A percentile compares a stretch with the other conserved stretches of the same genome.
Conservation (phyloP, 2,113 vertebrate species). For the Ophthalmotilapia sp. region DNA sequence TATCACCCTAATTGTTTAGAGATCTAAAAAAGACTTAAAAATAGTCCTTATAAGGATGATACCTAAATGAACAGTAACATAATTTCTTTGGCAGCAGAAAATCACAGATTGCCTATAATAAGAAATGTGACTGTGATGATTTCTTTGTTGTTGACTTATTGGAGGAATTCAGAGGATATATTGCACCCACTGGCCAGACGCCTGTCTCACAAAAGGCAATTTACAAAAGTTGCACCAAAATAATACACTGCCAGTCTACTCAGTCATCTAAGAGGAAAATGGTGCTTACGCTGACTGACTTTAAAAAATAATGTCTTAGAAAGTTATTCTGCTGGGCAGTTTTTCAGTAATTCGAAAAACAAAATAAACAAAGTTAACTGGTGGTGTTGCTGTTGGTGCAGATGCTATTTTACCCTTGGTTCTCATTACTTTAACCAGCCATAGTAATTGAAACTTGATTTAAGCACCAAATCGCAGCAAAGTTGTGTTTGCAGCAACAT, state of each 20-base stretch:
- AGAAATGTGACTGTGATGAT: not conserved
- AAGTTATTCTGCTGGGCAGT: not conserved
- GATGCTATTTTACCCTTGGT: not conserved
- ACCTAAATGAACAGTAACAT: not conserved
- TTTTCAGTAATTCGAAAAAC: not conserved
- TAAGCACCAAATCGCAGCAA: not conserved
- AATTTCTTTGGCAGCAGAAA: not conserved
- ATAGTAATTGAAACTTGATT: not conserved
- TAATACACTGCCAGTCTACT: not conserved
- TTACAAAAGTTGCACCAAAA: not conserved
- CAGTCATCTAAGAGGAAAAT: not conserved
- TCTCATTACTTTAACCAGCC: not conserved
- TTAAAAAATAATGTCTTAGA: not conserved
- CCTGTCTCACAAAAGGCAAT: not conserved
- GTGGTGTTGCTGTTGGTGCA: not conserved
- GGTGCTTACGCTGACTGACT: not conserved
- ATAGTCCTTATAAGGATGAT: not conserved
- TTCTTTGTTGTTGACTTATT: not conserved
- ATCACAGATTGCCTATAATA: not conserved
- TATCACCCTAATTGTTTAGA: not conserved
- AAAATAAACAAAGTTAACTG: not conserved
- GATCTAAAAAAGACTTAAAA: not conserved
- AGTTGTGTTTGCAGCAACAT: not conserved
- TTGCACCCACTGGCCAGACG: not conserved
- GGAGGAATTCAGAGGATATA: not conserved